Conservation (phyloP, 1,140 invertebrate species). For the Trinorchestia longiramus region DNA sequence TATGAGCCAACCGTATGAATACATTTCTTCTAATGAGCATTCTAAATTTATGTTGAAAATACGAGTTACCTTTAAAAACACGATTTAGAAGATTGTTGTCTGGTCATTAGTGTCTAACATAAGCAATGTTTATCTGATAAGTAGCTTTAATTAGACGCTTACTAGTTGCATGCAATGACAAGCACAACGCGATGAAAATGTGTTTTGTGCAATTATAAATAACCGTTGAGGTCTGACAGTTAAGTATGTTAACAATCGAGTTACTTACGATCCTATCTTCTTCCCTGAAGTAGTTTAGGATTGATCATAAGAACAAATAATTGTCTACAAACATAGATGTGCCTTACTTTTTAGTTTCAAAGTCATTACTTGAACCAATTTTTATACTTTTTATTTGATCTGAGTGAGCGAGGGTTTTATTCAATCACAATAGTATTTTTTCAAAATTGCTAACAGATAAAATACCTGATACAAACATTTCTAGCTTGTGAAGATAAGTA, state of each 20-base stretch:
- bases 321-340: neutral
- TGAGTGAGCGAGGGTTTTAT: too few species aligned
- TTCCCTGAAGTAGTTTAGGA: neutral
- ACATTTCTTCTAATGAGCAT: neutral
- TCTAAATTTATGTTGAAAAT: neutral
- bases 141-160: neutral
- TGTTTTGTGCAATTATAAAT: neutral
- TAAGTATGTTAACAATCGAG: neutral
- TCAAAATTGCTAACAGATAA: too few species aligned
- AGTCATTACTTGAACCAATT: too few species aligned
- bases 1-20: neutral
- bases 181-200: neutral
- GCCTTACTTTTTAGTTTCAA: neutral
- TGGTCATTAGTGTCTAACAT: neutral
- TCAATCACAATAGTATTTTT: too few species aligned
- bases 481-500: too few species aligned
- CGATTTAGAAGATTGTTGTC: neutral
- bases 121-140: neutral
- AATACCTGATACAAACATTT: too few species aligned
- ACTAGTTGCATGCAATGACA: neutral
- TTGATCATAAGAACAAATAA: neutral
- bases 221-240: neutral
- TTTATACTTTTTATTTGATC: too few species aligned
- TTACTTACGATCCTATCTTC: neutral
- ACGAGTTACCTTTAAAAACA: neutral